Evolutionary conservation across 92 coral and sea anemone species (phyloP).

Genomic region (Scolanthus callimorphus): DNA sequence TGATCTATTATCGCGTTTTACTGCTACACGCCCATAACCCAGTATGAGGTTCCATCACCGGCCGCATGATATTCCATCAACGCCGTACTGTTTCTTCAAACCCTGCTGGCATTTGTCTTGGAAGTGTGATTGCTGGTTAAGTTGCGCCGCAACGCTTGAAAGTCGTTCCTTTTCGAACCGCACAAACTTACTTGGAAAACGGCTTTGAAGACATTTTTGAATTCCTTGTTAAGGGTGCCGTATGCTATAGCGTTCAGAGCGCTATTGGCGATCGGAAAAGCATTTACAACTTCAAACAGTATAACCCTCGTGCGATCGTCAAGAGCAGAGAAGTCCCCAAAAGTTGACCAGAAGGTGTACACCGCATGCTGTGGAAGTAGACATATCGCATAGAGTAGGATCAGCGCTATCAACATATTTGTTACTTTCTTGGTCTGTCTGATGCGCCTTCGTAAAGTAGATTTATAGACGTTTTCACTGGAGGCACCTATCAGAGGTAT

Average conservation of each 20-base stretch:
- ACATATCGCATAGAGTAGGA: constrained; percentile 70
- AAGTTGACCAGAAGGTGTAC: constrained; percentile 52
- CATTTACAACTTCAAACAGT: constrained; percentile 46
- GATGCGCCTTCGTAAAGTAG: constrained; percentile 39
- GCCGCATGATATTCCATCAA: too few relatives aligned
- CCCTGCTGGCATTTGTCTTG: too few relatives aligned
- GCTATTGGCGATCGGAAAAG: constrained; percentile 86
- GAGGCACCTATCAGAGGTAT: constrained; percentile 18
- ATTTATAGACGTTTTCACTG: constrained; percentile 21
- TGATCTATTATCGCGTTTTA: too few relatives aligned
- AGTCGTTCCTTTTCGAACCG: too few relatives aligned
- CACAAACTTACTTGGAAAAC: too few relatives aligned
- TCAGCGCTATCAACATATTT: constrained; percentile 70
- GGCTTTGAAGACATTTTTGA: constrained; percentile 62
- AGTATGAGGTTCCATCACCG: too few relatives aligned
- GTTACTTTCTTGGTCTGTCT: constrained; percentile 71
- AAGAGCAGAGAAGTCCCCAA: constrained; percentile 27
- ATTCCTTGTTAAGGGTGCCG: constrained; percentile 83
- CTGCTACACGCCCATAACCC: too few relatives aligned
- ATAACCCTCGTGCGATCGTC: constrained; percentile 32
- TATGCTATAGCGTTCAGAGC: constrained; percentile 83
- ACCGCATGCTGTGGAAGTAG: constrained; percentile 83
- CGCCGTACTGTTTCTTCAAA: too few relatives aligned
- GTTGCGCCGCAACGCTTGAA: too few relatives aligned
- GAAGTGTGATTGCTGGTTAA: too few relatives aligned